These are phyloP conservation scores for Cephonodes hylas DNA, from an alignment of 2,888 invertebrate genomes.

Conservation along the genomic window DNA sequence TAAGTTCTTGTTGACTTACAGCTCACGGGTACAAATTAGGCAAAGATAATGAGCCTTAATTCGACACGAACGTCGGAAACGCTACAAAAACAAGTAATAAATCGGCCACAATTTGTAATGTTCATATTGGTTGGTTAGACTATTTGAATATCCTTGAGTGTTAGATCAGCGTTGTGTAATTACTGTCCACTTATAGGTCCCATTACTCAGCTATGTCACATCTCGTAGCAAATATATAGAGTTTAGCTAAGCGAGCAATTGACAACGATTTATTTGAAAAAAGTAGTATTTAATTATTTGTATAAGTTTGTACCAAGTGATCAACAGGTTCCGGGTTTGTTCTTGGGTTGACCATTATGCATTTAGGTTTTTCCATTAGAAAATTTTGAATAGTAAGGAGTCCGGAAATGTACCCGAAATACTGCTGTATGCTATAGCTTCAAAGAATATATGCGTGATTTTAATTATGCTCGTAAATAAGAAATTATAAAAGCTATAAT, in stretches of 20 bases:
- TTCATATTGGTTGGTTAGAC: not conserved
- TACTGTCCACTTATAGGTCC: constrained; percentile 12
- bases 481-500: too few species aligned
- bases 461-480: too few species aligned
- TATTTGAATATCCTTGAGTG: constrained; percentile 14
- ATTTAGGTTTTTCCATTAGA: too few species aligned
- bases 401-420: too few species aligned
- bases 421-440: too few species aligned
- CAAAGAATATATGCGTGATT: too few species aligned
- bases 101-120: constrained; percentile 1
- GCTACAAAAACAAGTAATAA: not conserved
- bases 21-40: not conserved
- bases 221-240: not conserved
- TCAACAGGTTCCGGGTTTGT: too few species aligned
- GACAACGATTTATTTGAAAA: too few species aligned
- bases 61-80: not conserved
- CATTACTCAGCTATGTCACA: constrained; percentile 10
- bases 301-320: too few species aligned
- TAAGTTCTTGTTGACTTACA: not conserved
- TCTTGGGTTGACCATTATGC: too few species aligned
- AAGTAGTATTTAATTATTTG: too few species aligned
- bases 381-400: too few species aligned
- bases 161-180: constrained; percentile 3
- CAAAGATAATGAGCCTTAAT: not conserved
- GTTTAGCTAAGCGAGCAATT: not conserved